phyloP scores from a whole-genome alignment of 1,140 invertebrate genomes.

The Campodea augens region DNA sequence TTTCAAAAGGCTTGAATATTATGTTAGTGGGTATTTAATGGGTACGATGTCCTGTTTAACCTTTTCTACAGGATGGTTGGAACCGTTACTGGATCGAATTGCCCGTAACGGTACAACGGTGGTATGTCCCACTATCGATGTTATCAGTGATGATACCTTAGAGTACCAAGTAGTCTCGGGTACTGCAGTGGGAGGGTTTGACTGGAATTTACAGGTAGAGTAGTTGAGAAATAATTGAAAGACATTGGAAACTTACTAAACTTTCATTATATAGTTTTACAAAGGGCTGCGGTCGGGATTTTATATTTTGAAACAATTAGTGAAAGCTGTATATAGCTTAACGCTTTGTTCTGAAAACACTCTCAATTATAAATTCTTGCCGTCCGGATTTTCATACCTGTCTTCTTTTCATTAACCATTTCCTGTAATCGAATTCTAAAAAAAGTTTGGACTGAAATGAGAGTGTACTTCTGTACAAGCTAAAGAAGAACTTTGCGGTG shows the following conservation, averaged over 20 bases:
- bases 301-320: too few relatives aligned
- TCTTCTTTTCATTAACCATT: too few relatives aligned
- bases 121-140: conserved; percentile 27
- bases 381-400: too few relatives aligned
- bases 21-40: too few relatives aligned
- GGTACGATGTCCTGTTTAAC: too few relatives aligned
- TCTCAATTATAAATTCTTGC: neutral
- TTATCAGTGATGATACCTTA: conserved; percentile 26
- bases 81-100: conserved; percentile 34
- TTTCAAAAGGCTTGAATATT: too few relatives aligned
- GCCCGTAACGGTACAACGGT: conserved; percentile 24
- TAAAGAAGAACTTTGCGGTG: too few relatives aligned
- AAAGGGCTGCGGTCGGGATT: neutral
- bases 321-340: too few relatives aligned
- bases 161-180: conserved; percentile 13
- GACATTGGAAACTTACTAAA: too few relatives aligned
- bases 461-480: too few relatives aligned
- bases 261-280: conserved; percentile 4
- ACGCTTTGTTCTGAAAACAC: conserved; percentile 5
- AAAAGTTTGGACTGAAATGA: too few relatives aligned
- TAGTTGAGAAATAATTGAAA: neutral
- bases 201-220: conserved; percentile 34
- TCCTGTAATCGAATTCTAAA: too few relatives aligned
- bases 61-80: conserved; percentile 30
- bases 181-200: conserved; percentile 34